These are phyloP conservation scores for Passer montanus DNA, from an alignment of 2,113 vertebrate species.

Conservation along the genomic window DNA sequence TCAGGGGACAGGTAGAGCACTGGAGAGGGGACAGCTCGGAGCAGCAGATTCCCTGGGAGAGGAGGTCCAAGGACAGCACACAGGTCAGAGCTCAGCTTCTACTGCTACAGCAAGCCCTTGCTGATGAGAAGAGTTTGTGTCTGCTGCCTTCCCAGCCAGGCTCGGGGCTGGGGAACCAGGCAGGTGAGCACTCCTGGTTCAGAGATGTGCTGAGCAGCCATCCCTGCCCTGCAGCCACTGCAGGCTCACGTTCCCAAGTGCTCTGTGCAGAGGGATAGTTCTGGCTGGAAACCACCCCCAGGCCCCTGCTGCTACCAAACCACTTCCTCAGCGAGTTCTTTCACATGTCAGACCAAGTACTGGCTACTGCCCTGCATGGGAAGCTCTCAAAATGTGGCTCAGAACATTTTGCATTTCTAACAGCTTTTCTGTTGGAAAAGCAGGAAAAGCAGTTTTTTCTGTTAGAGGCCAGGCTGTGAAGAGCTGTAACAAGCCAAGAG, in stretches of 20 bases:
- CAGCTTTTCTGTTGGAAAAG: neutral
- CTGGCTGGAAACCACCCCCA: neutral
- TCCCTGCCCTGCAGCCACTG: neutral
- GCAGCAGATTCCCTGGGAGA: neutral
- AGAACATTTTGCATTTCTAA: neutral
- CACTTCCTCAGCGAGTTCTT: neutral
- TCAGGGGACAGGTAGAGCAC: neutral
- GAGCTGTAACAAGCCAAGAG: neutral
- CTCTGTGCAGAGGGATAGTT: neutral
- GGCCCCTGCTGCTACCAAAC: slow-evolving; percentile 13
- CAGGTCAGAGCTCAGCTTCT: neutral
- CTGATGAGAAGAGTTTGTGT: neutral
- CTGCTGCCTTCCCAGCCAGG: neutral
- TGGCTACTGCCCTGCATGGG: neutral
- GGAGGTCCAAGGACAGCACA: neutral
- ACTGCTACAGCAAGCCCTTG: neutral
- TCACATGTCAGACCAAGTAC: neutral
- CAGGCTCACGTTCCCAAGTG: neutral
- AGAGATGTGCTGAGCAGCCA: neutral
- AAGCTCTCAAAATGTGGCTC: neutral
- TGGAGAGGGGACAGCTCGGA: accelerated
- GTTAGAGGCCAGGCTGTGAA: neutral
- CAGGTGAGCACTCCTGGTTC: neutral
- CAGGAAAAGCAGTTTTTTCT: neutral
- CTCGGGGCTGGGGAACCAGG: neutral